Conservation (phyloP, 2,113 vertebrate genomes). For the Pardalotus punctatus region DNA sequence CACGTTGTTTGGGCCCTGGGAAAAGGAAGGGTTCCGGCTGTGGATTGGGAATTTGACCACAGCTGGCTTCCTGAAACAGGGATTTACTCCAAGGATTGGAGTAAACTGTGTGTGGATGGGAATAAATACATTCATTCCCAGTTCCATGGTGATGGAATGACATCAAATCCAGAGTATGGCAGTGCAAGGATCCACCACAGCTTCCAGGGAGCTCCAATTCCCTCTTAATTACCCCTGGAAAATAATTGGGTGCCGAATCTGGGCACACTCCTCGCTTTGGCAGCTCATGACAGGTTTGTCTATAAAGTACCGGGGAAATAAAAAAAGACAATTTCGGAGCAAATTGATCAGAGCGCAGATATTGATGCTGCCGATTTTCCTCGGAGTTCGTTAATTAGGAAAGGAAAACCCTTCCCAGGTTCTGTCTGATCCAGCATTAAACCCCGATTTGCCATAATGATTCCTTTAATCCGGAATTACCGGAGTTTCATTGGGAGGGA, state of each 20-base stretch:
- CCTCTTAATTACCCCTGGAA: background rate
- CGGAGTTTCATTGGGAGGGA: background rate
- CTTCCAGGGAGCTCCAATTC: background rate
- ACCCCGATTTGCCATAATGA: background rate
- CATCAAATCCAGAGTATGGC: accelerated
- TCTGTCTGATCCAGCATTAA: background rate
- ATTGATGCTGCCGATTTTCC: background rate
- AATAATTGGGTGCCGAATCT: slow-evolving; percentile 16
- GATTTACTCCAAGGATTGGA: too few species aligned
- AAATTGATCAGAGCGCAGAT: background rate
- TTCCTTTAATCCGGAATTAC: background rate
- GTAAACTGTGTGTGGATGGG: accelerated
- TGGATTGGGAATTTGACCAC: too few species aligned
- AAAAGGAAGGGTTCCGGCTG: too few species aligned
- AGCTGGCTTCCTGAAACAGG: too few species aligned
- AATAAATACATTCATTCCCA: accelerated
- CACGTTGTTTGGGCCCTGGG: too few species aligned
- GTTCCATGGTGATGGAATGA: accelerated
- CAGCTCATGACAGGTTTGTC: slow-evolving; percentile 16
- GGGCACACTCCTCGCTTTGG: background rate
- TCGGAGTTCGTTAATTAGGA: background rate
- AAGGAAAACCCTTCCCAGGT: background rate
- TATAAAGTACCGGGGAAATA: background rate
- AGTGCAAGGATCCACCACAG: background rate
- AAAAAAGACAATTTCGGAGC: background rate